A percentile compares a stretch with the other conserved stretches of the same genome.
Conservation (phyloP, 2,797 vertebrate genomes). For the Darevskia nairensis region DNA sequence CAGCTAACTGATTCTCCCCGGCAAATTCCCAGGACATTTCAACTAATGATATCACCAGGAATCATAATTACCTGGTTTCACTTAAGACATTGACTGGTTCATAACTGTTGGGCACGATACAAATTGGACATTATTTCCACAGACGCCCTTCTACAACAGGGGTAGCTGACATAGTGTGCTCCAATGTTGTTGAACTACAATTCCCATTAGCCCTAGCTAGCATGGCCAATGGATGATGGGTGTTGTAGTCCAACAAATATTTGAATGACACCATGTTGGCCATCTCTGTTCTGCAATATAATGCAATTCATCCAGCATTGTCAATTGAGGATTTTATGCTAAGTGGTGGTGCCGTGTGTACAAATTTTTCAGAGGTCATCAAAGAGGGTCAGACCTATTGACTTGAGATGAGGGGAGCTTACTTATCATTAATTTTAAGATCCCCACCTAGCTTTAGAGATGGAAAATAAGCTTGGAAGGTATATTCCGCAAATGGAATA, state of each 20-base stretch:
- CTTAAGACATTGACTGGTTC: neutral
- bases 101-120: neutral
- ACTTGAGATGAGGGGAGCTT: neutral
- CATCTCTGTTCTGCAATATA: neutral
- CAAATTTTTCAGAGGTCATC: neutral
- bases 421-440: neutral
- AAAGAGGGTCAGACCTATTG: neutral
- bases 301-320: neutral
- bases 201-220: no score
- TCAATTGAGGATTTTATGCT: neutral
- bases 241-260: no score
- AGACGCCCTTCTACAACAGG: no score
- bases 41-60: neutral
- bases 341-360: neutral
- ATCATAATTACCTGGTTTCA: neutral
- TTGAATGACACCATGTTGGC: no score
- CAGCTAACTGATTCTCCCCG: neutral
- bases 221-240: no score
- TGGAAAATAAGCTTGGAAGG: neutral
- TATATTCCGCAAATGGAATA: neutral
- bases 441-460: neutral
- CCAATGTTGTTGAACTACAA: no score
- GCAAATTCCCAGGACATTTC: neutral
- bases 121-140: no score
- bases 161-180: no score